Evolutionary conservation across 2,113 vertebrate genomes (phyloP).

Genomic region (Lycocorax pyrrhopterus): DNA sequence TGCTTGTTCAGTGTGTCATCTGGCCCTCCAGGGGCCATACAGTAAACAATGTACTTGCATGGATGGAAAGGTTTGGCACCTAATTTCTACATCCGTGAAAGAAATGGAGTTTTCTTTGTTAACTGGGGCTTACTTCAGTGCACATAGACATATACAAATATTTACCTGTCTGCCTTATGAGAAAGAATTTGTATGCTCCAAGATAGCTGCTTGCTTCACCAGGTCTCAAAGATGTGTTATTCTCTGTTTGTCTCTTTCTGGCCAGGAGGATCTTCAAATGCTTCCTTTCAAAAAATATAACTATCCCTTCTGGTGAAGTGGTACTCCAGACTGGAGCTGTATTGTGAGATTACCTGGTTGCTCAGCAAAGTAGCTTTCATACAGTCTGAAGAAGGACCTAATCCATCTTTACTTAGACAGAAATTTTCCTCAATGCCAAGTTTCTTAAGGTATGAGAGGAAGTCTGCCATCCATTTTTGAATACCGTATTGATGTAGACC

Average conservation of each 20-base stretch:
- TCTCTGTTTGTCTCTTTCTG: neutral
- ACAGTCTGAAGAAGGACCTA: neutral
- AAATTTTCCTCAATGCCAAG: neutral
- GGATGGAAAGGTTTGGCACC: neutral
- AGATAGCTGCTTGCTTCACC: neutral
- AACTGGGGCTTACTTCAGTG: neutral
- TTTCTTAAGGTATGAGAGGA: neutral
- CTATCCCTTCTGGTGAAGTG: neutral
- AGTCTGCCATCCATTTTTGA: neutral
- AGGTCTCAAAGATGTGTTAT: neutral
- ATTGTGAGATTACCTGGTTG: neutral
- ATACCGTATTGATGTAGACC: neutral
- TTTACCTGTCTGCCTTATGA: neutral
- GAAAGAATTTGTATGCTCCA: neutral
- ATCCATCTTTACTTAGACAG: neutral
- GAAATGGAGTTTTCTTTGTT: neutral
- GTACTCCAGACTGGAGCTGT: neutral
- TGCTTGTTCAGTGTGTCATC: neutral
- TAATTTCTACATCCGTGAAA: neutral
- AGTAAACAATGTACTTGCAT: neutral
- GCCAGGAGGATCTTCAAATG: neutral
- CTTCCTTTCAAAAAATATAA: neutral
- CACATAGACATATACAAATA: rapidly evolving
- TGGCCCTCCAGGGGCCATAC: neutral
- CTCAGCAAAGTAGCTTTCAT: neutral